Evolutionary conservation across 1,140 invertebrate species (phyloP).

Genomic region (Saccostrea cuccullata): DNA sequence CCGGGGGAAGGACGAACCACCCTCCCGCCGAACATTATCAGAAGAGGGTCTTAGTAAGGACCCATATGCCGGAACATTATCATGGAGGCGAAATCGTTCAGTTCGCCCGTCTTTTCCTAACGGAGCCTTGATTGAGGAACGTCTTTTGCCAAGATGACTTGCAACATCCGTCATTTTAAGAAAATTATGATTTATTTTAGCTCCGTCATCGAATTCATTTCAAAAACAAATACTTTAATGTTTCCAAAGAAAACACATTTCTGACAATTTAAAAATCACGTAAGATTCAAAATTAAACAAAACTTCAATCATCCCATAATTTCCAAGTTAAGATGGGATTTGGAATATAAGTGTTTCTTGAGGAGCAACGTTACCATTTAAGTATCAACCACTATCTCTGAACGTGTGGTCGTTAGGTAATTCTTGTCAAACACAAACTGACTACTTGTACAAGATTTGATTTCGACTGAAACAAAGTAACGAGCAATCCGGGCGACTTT

Average conservation of each 20-base stretch:
- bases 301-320: background rate
- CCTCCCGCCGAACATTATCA: background rate
- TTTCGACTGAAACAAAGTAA: background rate
- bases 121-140: background rate
- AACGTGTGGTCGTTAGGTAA: conserved; percentile 25
- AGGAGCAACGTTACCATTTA: background rate
- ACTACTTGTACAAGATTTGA: background rate
- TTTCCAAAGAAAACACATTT: background rate
- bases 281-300: background rate
- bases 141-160: background rate
- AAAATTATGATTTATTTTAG: background rate
- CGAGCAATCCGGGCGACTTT: background rate
- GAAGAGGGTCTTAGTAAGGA: background rate
- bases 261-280: background rate
- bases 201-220: background rate
- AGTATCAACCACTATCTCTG: background rate
- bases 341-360: background rate
- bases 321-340: background rate
- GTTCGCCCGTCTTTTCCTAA: background rate
- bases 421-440: background rate
- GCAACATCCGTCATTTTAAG: background rate
- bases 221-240: background rate
- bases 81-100: background rate
- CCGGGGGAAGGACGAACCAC: background rate
- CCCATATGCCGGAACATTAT: background rate